Evolutionary conservation across 2,888 invertebrate species (phyloP).

Genomic region (Encarsia formosa): DNA sequence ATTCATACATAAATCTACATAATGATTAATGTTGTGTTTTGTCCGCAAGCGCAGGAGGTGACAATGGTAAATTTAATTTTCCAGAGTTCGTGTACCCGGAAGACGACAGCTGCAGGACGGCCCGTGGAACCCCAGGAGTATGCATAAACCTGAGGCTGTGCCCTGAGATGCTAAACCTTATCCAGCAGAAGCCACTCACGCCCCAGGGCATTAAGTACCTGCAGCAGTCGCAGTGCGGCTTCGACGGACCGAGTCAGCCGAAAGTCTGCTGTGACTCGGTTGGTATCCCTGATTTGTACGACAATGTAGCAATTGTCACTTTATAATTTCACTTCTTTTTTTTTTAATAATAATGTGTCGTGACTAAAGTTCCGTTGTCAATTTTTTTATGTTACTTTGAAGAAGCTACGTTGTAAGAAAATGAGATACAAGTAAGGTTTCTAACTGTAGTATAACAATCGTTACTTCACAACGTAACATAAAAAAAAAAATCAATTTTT

Average conservation of each 20-base stretch:
- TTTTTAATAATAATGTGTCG: neutral
- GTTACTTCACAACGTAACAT: no score
- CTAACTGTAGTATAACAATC: no score
- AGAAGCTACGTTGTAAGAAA: no score
- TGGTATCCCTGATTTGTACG: constrained; percentile 5
- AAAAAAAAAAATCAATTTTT: no score
- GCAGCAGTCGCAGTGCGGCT: constrained; percentile 66
- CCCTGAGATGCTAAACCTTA: constrained; percentile 44
- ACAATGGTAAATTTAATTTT: constrained; percentile 4
- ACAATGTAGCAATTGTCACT: neutral
- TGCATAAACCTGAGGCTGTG: constrained; percentile 55
- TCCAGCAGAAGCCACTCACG: constrained; percentile 48
- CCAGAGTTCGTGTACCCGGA: constrained; percentile 10
- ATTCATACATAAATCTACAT: no score
- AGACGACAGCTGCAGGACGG: constrained; percentile 38
- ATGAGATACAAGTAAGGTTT: no score
- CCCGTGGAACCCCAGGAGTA: constrained; percentile 47
- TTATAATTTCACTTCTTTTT: no score
- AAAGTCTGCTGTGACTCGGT: constrained; percentile 57
- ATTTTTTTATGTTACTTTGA: neutral
- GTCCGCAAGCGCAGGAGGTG: no score
- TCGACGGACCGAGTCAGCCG: constrained; percentile 56
- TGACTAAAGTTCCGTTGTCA: neutral
- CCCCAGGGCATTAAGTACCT: constrained; percentile 54
- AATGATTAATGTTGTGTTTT: no score